These are phyloP conservation scores for Phocoena sinus DNA, from an alignment of 2,113 vertebrate genomes.

Conservation along the genomic window DNA sequence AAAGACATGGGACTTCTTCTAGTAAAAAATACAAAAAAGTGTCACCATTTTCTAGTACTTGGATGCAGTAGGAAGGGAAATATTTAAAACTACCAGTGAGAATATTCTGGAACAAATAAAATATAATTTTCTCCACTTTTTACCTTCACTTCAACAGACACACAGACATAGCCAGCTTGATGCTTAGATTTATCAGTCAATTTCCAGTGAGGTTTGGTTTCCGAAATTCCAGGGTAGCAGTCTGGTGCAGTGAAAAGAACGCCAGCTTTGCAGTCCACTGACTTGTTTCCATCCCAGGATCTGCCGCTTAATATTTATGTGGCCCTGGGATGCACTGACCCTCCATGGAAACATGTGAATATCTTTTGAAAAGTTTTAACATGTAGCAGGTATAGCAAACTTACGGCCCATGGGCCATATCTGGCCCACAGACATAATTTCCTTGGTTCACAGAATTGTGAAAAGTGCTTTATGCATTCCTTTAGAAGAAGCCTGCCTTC, in stretches of 20 bases:
- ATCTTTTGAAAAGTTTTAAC: background rate
- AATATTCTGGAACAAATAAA: slow-evolving; percentile 6
- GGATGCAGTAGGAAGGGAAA: background rate
- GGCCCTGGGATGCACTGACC: background rate
- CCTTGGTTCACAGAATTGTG: background rate
- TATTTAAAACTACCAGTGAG: background rate
- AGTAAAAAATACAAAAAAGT: background rate
- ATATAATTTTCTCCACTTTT: background rate
- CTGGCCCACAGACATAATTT: background rate
- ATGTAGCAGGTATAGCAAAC: background rate
- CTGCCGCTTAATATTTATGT: background rate
- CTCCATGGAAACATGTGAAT: background rate
- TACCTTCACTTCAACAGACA: background rate
- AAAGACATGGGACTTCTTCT: background rate
- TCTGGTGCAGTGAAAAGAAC: background rate
- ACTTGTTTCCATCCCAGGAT: background rate
- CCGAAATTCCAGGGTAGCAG: background rate
- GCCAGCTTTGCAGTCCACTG: background rate
- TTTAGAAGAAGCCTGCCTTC: background rate
- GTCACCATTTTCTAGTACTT: background rate
- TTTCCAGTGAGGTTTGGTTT: background rate
- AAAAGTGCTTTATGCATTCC: background rate
- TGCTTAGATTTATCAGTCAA: background rate
- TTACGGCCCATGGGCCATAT: background rate
- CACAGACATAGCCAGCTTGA: background rate